phyloP scores from a whole-genome alignment of 2,797 vertebrate species.

The Microctenopoma steveboyesi region DNA sequence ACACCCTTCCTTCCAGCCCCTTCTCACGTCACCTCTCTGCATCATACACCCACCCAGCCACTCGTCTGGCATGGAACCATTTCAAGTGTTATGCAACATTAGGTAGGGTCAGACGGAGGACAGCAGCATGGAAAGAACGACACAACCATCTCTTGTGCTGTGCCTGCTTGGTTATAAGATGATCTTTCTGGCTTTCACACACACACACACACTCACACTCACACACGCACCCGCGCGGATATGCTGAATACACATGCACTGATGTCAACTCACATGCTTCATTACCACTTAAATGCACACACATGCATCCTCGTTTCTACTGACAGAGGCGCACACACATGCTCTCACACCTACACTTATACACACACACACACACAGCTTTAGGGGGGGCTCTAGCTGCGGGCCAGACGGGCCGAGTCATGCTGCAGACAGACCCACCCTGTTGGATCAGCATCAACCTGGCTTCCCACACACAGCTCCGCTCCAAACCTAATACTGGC shows the following conservation, averaged over 20 bases:
- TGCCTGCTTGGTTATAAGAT: constrained; percentile 22
- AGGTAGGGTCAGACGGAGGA: constrained; percentile 59
- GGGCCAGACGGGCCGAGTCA: constrained; percentile 68
- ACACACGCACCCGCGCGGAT: not conserved
- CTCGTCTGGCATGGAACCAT: constrained; percentile 45
- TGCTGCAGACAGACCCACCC: constrained; percentile 76
- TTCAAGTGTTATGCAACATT: constrained; percentile 52
- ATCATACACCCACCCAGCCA: constrained; percentile 1
- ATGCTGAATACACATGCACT: not conserved
- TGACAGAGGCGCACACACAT: constrained; percentile 10
- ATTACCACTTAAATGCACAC: not conserved
- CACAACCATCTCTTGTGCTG: constrained; percentile 16
- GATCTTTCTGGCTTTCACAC: not conserved
- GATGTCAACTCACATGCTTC: constrained; percentile 4
- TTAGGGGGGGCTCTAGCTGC: constrained; percentile 18
- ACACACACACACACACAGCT: constrained; percentile 16
- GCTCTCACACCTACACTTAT: constrained; percentile 24
- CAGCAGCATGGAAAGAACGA: constrained; percentile 50
- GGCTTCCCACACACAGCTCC: constrained; percentile 57
- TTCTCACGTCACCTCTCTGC: not conserved
- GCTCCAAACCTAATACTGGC: constrained; percentile 69
- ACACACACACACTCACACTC: not conserved
- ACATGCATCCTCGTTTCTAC: constrained; percentile 19
- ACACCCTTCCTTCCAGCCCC: too few relatives aligned
- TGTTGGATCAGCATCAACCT: constrained; percentile 69